Evolutionary conservation across 2,113 vertebrate genomes (phyloP).

Genomic region (Oceanodroma tethys): DNA sequence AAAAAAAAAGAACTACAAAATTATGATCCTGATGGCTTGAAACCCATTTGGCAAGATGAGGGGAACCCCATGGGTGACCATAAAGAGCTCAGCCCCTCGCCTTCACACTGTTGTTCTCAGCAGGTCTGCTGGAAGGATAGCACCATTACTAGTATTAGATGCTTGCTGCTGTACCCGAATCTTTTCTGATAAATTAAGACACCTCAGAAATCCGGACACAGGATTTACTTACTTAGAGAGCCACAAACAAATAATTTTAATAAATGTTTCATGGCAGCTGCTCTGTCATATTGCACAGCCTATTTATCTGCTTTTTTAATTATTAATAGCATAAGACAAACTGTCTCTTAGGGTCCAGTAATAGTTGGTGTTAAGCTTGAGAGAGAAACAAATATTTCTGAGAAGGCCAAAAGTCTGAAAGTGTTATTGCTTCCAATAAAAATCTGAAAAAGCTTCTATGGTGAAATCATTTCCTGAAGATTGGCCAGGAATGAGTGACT

Average conservation of each 20-base stretch:
- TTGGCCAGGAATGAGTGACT: not conserved
- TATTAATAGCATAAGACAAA: not conserved
- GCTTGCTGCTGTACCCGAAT: not conserved
- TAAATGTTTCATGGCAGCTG: not conserved
- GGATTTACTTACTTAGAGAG: not conserved
- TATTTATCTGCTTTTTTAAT: not conserved
- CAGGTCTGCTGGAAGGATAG: not conserved
- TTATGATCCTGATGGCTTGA: not conserved
- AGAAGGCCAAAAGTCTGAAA: not conserved
- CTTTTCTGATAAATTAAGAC: not conserved
- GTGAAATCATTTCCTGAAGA: not conserved
- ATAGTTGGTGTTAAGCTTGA: not conserved
- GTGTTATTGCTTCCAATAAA: not conserved
- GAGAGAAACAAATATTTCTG: not conserved
- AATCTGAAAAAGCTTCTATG: not conserved
- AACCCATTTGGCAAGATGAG: not conserved
- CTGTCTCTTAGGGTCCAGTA: not conserved
- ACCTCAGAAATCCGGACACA: not conserved
- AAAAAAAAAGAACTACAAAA: not conserved
- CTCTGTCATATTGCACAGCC: not conserved
- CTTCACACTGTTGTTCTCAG: not conserved
- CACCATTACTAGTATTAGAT: not conserved
- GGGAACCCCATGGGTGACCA: not conserved
- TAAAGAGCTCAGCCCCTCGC: accelerated
- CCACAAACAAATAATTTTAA: not conserved